Evolutionary conservation across 2,113 vertebrate genomes (phyloP).

Genomic region (Catharus minimus): DNA sequence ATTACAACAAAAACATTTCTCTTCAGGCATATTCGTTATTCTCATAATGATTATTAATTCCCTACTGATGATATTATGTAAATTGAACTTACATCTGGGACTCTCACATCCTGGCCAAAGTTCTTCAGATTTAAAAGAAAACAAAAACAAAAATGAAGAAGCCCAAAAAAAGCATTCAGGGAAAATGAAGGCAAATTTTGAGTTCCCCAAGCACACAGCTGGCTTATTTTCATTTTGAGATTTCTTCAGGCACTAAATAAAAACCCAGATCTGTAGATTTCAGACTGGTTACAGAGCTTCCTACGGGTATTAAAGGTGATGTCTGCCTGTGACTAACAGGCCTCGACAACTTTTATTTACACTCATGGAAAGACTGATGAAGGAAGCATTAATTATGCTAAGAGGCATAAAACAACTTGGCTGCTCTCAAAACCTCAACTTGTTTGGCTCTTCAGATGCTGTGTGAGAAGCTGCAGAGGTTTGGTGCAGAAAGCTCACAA

Average conservation of each 20-base stretch:
- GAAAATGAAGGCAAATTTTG: not conserved
- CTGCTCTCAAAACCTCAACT: not conserved
- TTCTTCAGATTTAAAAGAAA: not conserved
- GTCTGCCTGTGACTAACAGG: not conserved
- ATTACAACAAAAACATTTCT: not conserved
- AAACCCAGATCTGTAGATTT: not conserved
- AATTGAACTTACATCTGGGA: not conserved
- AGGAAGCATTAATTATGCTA: not conserved
- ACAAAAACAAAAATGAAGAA: not conserved
- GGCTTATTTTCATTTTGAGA: not conserved
- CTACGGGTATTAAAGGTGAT: not conserved
- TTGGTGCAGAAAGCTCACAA: not conserved
- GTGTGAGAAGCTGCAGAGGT: not conserved
- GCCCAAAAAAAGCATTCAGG: not conserved
- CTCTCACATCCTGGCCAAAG: not conserved
- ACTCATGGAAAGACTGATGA: not conserved
- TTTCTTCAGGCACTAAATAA: slow-evolving; percentile 4
- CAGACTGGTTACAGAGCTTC: not conserved
- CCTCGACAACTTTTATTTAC: not conserved
- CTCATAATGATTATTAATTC: not conserved
- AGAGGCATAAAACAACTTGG: not conserved
- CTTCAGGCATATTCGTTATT: not conserved
- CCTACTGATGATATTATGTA: not conserved
- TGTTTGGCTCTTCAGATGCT: not conserved
- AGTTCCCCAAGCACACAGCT: not conserved